Evolutionary conservation across 2,797 vertebrate genomes (phyloP).

Genomic region (Heteromormyrus szaboi): DNA sequence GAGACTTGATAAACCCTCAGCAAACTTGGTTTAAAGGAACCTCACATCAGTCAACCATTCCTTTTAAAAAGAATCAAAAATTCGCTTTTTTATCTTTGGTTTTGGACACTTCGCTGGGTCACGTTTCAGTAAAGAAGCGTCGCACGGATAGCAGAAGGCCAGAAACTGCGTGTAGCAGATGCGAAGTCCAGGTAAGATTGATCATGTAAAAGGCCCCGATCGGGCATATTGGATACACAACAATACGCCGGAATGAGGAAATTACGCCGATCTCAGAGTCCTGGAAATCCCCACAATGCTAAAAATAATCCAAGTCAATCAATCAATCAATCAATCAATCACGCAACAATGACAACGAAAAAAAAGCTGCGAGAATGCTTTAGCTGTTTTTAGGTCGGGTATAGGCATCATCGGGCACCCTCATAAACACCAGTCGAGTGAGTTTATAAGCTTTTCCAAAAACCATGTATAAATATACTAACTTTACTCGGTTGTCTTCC

Average conservation of each 20-base stretch:
- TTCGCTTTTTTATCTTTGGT: background rate
- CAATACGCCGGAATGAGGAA: background rate
- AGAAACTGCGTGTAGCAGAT: background rate
- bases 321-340: background rate
- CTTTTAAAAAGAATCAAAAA: background rate
- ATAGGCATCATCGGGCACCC: background rate
- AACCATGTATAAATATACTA: background rate
- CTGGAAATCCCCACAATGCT: background rate
- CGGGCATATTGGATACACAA: background rate
- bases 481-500: background rate
- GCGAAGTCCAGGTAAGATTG: background rate
- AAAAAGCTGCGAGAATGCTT: background rate
- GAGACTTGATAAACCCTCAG: background rate
- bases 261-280: background rate
- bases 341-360: background rate
- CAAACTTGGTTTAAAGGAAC: background rate
- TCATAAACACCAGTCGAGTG: background rate
- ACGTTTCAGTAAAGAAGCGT: background rate
- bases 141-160: background rate
- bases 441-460: background rate
- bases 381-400: background rate
- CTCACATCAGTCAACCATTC: background rate
- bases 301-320: background rate
- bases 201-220: background rate
- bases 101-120: background rate